Evolutionary conservation across 2,888 invertebrate genomes (phyloP), one percentile per base, ranked within the genome.

Genomic region (Acanthosoma haemorrhoidale): DNA sequence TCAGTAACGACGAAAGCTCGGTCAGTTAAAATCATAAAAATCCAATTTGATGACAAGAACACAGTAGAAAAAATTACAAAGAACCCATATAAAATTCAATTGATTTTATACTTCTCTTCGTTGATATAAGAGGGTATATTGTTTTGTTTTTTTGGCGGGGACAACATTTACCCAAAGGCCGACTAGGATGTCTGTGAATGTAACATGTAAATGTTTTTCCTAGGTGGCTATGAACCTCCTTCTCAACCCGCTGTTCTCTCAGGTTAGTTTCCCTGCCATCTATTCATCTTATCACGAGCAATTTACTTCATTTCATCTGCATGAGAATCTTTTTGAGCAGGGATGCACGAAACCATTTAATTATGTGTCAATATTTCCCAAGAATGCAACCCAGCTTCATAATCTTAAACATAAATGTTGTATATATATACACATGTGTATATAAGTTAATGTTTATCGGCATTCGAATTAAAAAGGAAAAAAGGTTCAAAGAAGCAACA

Each of bases 221-320:
- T 68, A 70, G 71, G 70, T 70, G 70, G 69, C 34, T 70, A 72
- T 43, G 75, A 75, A 64, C 66, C 72, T 66, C 71, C 73, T 70
- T 74, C 75, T 58, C 71, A 73, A 70, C 72, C 74, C 34, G 72
- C 74, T 66, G 73, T 75, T 29, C 70, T 72, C 34, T 73, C 75
- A 75, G 75, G 75, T 75, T 70, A 75, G 75, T 74, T 32, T 41
- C 15, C 29, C 32, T 16, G 32, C 18, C 29, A 39, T 38, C 43
- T 64, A 32, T 59, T 64, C 59, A 39, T 63, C 66, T n/a, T n/a
- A 57, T 51, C 51, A 51, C n/a, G n/a, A n/a, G n/a, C n/a, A n/a
- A n/a, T 43, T 66, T 31, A 34, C 18, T 67, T 11, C 21, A 39
- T 39, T 64, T 38, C 15, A 36, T 38, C 13, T 39, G 29, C 38